A percentile compares a stretch with the other conserved stretches of the same genome.
Conservation (phyloP, 2,113 vertebrate genomes). For the Acinonyx jubatus region DNA sequence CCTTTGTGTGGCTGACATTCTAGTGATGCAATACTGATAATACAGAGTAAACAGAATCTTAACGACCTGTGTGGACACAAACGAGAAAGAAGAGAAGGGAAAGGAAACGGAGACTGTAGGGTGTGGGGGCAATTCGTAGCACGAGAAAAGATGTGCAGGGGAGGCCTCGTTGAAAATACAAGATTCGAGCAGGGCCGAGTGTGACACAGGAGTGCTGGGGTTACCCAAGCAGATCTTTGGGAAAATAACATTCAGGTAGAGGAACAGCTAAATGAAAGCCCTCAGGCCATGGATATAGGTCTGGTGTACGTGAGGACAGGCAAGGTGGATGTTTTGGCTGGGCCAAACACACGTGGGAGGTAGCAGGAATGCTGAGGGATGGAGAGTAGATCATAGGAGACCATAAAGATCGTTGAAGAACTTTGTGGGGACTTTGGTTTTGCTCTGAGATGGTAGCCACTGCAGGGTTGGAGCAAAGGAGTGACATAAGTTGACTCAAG, state of each 20-base stretch:
- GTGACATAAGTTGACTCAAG: not conserved
- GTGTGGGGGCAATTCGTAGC: accelerated
- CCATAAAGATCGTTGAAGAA: not conserved
- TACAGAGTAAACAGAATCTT: not conserved
- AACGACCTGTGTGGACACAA: not conserved
- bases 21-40: not conserved
- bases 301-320: accelerated
- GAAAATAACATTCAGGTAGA: not conserved
- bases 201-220: not conserved
- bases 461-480: not conserved
- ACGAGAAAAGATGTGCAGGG: accelerated
- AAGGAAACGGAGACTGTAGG: not conserved
- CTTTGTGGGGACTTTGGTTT: not conserved
- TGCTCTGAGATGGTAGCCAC: not conserved
- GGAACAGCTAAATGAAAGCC: not conserved
- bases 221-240: not conserved
- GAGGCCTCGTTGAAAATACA: not conserved
- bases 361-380: not conserved
- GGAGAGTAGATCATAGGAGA: not conserved
- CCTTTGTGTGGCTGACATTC: not conserved
- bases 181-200: not conserved
- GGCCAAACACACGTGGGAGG: not conserved
- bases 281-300: no score
- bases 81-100: not conserved
- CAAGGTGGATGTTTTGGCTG: not conserved